Conservation (phyloP, 2,888 invertebrate species). For the Pelosia muscerda region DNA sequence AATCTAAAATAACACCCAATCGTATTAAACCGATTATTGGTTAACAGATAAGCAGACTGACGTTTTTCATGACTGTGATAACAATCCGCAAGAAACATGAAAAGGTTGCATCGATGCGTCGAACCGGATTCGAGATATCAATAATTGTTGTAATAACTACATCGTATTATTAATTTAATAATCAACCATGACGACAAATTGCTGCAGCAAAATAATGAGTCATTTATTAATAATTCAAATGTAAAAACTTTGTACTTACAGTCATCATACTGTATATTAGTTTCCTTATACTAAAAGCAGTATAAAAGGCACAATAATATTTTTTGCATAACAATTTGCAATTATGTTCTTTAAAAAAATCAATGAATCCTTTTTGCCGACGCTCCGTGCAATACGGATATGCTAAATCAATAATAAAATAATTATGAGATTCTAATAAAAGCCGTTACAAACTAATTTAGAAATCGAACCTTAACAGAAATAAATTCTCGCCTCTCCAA, state of each 20-base stretch:
- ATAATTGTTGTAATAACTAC: slow-evolving; percentile 26
- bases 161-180: slow-evolving; percentile 15
- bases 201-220: slow-evolving; percentile 7
- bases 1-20: slow-evolving; percentile 37
- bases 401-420: slow-evolving; percentile 25
- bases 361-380: slow-evolving; percentile 22
- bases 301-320: slow-evolving; percentile 9
- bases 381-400: slow-evolving; percentile 22
- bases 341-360: neutral
- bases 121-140: slow-evolving; percentile 31
- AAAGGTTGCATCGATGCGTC: slow-evolving; percentile 29
- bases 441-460: slow-evolving; percentile 36
- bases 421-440: slow-evolving; percentile 32
- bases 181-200: neutral
- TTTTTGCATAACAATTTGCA: neutral
- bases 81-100: slow-evolving; percentile 17
- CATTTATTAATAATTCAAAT: neutral
- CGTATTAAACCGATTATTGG: slow-evolving; percentile 45
- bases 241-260: neutral
- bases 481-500: slow-evolving; percentile 68
- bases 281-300: neutral
- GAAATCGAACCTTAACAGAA: slow-evolving; percentile 62
- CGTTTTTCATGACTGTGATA: slow-evolving; percentile 41
- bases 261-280: neutral
- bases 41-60: slow-evolving; percentile 37